A percentile compares a stretch with the other conserved stretches of the same genome.
Evolutionary conservation across 2,888 invertebrate genomes (phyloP).

Genomic region (Chrysodeixis includens): DNA sequence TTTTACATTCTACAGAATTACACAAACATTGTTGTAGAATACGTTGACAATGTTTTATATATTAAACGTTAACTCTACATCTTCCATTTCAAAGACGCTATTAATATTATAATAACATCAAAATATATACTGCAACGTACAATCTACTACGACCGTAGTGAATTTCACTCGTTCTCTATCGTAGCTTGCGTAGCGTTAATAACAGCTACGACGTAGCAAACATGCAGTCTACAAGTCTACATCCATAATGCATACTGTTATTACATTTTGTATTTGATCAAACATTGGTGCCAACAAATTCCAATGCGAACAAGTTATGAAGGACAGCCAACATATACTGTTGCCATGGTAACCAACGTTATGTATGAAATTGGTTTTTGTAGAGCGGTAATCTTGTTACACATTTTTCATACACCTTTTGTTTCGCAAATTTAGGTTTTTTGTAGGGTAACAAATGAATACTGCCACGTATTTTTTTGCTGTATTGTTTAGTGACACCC

Average conservation of each 20-base stretch:
- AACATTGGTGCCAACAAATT: conserved; percentile 7
- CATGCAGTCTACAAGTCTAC: conserved; percentile 6
- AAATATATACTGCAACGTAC: not conserved
- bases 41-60: too few species aligned
- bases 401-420: not conserved
- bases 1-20: too few species aligned
- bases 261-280: conserved; percentile 2
- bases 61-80: not conserved
- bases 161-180: not conserved
- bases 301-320: conserved; percentile 10
- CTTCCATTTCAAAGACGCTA: not conserved
- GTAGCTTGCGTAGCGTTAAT: conserved; percentile 9
- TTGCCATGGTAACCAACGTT: conserved; percentile 10
- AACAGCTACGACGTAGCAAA: conserved; percentile 6
- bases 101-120: not conserved
- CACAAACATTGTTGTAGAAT: too few species aligned
- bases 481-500: too few species aligned
- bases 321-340: conserved; percentile 4
- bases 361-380: conserved; percentile 7
- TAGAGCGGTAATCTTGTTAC: not conserved
- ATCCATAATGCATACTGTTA: conserved; percentile 4
- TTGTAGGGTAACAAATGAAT: not conserved
- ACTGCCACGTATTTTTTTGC: not conserved
- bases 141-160: not conserved
- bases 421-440: not conserved